Evolutionary conservation across 2,888 invertebrate species (phyloP), one percentile per base, ranked within the genome.

Genomic region (Drosophila picticornis): DNA sequence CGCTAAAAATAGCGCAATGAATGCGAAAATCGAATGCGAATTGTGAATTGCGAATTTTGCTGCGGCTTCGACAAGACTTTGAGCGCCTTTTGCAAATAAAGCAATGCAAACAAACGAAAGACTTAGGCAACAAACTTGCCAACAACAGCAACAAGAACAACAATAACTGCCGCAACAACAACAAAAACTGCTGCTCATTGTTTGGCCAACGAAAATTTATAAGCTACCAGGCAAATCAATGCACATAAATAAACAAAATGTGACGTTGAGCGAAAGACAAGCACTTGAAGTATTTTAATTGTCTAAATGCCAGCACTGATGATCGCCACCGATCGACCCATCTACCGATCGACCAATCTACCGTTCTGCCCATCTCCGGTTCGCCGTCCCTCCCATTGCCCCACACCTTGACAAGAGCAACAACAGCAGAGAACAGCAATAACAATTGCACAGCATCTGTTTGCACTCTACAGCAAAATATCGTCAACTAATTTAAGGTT

Each of bases 241-340:
- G 86, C 88, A 86, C 86, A 88, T 84, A 88, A 85, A 88, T 86
- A 86, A 88, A 84, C 80, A 83, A 86, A 86, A 83, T 89, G 84
- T 84, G 87, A 84, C 87, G 78, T 83, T 87, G 82, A 85, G 86
- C 88, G 86, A 88, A 84, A 83, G 84, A 79, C 84, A 88, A 90
- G 87, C 88, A 90, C 88, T 86, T 88, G 88, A 91, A 91, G 85
- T 88, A 91, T 91, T 91, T 91, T 91, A 91, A 91, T 91, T 91
- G 90, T 90, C 84, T 82, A 83, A 90, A 90, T 91, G 88, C 90
- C 90, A 87, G 74, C 77, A 72, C 75, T 77, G 83, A 77, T 83
- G 84, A 88, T 84, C 82, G 73, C 64, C 85, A 63, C 70, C 74
- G 74, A 75, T 68, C 69, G 60, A 25, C 66, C 68, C 72, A 69